These are phyloP conservation scores for Gopherus flavomarginatus DNA, from an alignment of 2,113 vertebrate genomes.

Conservation along the genomic window DNA sequence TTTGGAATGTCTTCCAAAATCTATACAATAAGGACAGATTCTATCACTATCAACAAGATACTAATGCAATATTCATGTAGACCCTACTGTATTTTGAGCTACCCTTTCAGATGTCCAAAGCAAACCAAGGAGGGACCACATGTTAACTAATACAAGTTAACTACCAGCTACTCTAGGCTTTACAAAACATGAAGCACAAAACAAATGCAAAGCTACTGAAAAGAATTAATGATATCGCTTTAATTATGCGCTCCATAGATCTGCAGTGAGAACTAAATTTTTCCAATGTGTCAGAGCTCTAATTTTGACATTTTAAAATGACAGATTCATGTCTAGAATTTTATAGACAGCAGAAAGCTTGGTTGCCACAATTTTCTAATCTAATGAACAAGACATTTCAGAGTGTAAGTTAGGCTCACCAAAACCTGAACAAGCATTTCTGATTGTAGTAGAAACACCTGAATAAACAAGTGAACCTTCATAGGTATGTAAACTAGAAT, in stretches of 20 bases:
- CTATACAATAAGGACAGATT: neutral
- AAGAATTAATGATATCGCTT: neutral
- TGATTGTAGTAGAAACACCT: neutral
- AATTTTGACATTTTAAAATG: neutral
- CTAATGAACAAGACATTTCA: neutral
- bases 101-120: neutral
- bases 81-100: fast-evolving
- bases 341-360: neutral
- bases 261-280: neutral
- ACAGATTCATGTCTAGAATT: neutral
- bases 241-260: neutral
- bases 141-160: neutral
- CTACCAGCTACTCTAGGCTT: neutral
- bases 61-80: neutral
- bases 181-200: neutral
- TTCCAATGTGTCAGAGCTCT: neutral
- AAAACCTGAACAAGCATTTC: neutral
- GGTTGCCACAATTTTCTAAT: neutral
- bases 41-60: neutral
- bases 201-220: neutral
- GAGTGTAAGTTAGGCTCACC: neutral
- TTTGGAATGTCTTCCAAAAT: neutral
- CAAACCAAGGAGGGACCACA: neutral
- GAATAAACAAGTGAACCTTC: neutral
- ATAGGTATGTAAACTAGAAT: neutral